These are phyloP conservation scores for Archips xylosteana DNA, from an alignment of 2,888 invertebrate genomes.

Conservation along the genomic window DNA sequence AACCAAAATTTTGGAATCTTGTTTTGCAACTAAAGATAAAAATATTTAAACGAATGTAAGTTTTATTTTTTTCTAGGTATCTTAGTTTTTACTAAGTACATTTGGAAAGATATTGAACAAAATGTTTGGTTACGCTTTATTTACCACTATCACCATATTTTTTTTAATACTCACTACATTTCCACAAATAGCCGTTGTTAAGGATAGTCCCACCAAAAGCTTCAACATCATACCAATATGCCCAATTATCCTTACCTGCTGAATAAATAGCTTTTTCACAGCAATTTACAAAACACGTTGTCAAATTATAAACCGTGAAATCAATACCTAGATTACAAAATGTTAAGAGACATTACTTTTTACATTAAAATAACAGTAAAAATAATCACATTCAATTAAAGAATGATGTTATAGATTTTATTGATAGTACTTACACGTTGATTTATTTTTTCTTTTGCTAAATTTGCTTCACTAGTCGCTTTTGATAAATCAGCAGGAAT, in stretches of 20 bases:
- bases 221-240: slow-evolving; percentile 31
- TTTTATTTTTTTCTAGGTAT: too few relatives aligned
- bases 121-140: too few relatives aligned
- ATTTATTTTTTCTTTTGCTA: neutral
- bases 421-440: neutral
- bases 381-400: slow-evolving; percentile 1
- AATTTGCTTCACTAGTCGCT: neutral
- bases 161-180: slow-evolving; percentile 6
- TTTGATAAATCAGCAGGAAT: neutral
- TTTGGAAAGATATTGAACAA: too few relatives aligned
- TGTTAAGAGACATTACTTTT: neutral
- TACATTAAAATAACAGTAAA: neutral
- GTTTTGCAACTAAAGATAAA: too few relatives aligned
- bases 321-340: neutral
- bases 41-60: too few relatives aligned
- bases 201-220: slow-evolving; percentile 6
- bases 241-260: neutral
- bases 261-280: slow-evolving; percentile 21
- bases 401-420: neutral
- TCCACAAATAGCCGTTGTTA: slow-evolving; percentile 1
- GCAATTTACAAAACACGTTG: slow-evolving; percentile 31
- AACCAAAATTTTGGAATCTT: too few relatives aligned
- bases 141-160: neutral
- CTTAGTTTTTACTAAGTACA: too few relatives aligned
- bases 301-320: slow-evolving; percentile 25